These are phyloP conservation scores for Smittia sp. DNA, from an alignment of 2,888 invertebrate species.

Conservation along the genomic window DNA sequence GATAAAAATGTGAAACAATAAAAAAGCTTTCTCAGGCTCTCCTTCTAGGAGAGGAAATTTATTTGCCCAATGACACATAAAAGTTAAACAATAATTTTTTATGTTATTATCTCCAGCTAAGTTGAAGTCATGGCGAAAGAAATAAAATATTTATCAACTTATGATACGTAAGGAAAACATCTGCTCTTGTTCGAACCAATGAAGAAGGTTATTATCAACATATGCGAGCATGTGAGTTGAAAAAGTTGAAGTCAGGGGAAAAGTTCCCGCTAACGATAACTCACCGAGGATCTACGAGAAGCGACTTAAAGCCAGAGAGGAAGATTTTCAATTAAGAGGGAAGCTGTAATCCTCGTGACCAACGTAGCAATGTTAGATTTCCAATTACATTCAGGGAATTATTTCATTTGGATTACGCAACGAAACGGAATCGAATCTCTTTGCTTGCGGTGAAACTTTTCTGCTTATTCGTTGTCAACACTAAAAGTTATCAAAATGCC, in stretches of 20 bases:
- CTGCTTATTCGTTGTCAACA: background rate
- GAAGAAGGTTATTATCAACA: background rate
- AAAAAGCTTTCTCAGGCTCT: constrained; percentile 9
- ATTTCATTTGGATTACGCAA: background rate
- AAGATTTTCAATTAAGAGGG: no score
- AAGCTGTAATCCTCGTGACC: no score
- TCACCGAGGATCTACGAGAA: no score
- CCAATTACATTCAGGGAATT: no score
- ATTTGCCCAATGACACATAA: constrained; percentile 24
- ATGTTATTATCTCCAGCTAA: constrained; percentile 10
- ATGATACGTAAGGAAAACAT: constrained; percentile 10
- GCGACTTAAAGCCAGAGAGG: no score
- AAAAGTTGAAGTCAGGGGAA: no score
- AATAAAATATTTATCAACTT: constrained; percentile 22
- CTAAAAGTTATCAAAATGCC: constrained; percentile 11
- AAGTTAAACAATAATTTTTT: constrained; percentile 27
- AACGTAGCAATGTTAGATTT: no score
- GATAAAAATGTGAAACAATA: constrained; percentile 39
- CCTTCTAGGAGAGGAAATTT: constrained; percentile 4
- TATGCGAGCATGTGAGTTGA: no score
- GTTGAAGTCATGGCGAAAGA: background rate
- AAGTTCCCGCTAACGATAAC: no score
- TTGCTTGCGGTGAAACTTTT: background rate
- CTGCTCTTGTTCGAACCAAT: background rate
- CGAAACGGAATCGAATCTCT: background rate